Base-by-base conservation (phyloP, 2,888 invertebrate species). In the Leucophora obtusa region DNA sequence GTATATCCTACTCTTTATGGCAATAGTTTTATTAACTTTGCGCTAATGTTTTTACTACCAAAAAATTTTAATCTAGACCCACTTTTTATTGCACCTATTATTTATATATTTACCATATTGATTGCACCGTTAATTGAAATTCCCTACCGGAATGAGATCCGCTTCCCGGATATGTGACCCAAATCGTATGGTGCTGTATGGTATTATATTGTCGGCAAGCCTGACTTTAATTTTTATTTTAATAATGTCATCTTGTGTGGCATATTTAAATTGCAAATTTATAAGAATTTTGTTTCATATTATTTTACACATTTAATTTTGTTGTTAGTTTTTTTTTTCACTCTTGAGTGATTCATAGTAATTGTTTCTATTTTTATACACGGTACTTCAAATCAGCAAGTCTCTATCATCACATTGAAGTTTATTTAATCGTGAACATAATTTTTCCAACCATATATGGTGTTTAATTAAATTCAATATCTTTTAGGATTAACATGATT, bases 391-490 rank as follows among this genome's bases (percentile, higher is more conserved):
- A 11, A 11, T 11, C 38, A 38, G 38, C 14, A 38, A 14, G n/a
- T n/a, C 43, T 47, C 43, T 47, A 47, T 47, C n/a, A 47, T 47
- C n/a, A 47, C 14, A 56, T 56, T 69, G 69, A 75, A 63, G 69
- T 62, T 75, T 63, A 33, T 63, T 69, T 38, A 54, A 62, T 75
- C 75, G 56, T 28, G 53, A 75, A 62, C 68, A 69, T 56, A 56
- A 53, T 66, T 66, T 50, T 69, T 62, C 15, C 56, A 43, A 11
- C 69, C 50, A 43, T 63, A 43, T 75, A 75, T 63, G 62, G 56
- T 11, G 10, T 10, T 69, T 51, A 50, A 63, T 69, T 75, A 69
- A 69, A 47, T 56, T 50, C 51, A 56, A 56, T 75, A 69, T 56
- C 51, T 51, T 14, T 47, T n/a, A n/a, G 43, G 43, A n/a, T n/a